Percentiles rank a stretch among this genome's conserved stretches.
These are phyloP conservation scores for Clamator glandarius DNA, from an alignment of 2,797 vertebrate genomes.

Conservation along the genomic window DNA sequence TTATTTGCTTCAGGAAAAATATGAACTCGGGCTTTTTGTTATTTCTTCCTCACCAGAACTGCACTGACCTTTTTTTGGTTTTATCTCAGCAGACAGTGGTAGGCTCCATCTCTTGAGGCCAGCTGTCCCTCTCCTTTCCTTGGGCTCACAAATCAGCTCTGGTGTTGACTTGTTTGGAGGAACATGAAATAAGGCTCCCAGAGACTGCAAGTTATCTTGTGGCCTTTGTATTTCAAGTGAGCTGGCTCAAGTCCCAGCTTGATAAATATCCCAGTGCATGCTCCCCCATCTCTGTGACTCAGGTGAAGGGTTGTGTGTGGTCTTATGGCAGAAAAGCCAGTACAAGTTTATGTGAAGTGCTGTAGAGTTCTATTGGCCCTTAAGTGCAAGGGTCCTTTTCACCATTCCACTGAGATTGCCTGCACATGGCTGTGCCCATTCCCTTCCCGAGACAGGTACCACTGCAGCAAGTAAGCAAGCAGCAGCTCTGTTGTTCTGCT, in stretches of 20 bases:
- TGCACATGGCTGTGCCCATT: accelerated
- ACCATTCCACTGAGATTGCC: background rate
- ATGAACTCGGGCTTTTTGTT: background rate
- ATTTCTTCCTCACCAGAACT: background rate
- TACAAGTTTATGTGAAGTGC: background rate
- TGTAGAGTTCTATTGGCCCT: background rate
- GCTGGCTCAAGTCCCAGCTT: background rate
- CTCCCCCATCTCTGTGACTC: background rate
- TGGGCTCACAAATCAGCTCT: background rate
- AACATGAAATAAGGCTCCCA: background rate
- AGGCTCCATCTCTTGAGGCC: background rate
- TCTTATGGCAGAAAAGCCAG: background rate
- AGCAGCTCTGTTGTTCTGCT: background rate
- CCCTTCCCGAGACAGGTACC: background rate
- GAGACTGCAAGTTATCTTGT: background rate
- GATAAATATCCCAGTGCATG: background rate
- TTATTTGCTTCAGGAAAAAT: background rate
- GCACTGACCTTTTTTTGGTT: background rate
- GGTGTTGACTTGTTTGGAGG: background rate
- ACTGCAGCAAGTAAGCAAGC: background rate
- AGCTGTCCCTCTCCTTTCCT: background rate
- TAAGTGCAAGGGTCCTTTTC: background rate
- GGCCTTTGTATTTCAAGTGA: background rate
- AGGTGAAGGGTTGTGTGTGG: background rate
- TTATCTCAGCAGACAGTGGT: background rate